These are phyloP conservation scores for Eudyptes chrysolophus DNA, from an alignment of 2,113 vertebrate genomes.

Conservation along the genomic window DNA sequence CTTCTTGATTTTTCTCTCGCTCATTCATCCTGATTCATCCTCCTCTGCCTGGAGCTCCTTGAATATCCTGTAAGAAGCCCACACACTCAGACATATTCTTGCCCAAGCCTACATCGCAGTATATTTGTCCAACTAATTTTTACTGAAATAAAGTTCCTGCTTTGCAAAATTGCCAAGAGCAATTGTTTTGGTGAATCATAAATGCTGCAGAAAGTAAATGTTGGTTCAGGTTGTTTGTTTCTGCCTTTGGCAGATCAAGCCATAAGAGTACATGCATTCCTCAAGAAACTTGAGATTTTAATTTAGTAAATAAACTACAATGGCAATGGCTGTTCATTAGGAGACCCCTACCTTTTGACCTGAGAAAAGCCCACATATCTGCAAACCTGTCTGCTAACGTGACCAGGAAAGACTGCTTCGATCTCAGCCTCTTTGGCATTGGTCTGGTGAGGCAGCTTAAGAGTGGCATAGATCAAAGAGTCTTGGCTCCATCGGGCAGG, in stretches of 20 bases:
- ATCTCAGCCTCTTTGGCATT: background rate
- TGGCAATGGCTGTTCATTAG: background rate
- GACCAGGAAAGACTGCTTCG: background rate
- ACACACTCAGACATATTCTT: slow-evolving; percentile 42
- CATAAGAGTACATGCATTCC: background rate
- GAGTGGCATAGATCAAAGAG: background rate
- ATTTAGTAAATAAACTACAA: background rate
- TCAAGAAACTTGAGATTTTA: background rate
- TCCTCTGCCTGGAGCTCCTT: slow-evolving; percentile 51
- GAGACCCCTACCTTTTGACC: background rate
- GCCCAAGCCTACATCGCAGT: background rate
- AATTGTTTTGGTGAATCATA: slow-evolving; percentile 71
- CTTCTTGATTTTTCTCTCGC: slow-evolving; percentile 44
- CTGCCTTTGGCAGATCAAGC: slow-evolving; percentile 10
- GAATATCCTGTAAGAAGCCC: slow-evolving; percentile 56
- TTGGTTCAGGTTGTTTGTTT: slow-evolving; percentile 50
- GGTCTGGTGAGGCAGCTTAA: background rate
- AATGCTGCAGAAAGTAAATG: slow-evolving; percentile 60
- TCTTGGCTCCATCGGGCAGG: background rate
- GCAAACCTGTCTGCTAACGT: background rate
- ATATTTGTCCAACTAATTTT: slow-evolving; percentile 57
- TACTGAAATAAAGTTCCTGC: slow-evolving; percentile 39
- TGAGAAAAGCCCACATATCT: background rate
- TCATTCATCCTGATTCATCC: slow-evolving; percentile 65
- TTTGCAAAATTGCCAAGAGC: slow-evolving; percentile 48